These are phyloP conservation scores for Sitta europaea DNA, from an alignment of 2,113 vertebrate genomes.

Conservation along the genomic window DNA sequence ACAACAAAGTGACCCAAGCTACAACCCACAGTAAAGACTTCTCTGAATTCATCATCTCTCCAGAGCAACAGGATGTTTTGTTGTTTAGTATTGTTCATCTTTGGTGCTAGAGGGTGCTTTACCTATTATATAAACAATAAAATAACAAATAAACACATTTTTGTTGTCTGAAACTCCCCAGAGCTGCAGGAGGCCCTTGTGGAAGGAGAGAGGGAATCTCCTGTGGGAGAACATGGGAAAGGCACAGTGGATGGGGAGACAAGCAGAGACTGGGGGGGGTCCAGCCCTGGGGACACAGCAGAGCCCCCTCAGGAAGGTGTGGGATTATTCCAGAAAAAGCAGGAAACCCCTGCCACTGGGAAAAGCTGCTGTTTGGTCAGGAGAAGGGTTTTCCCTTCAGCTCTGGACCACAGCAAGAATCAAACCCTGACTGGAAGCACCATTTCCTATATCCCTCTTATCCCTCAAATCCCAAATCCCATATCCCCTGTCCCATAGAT, in stretches of 20 bases:
- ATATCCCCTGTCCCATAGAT: no score
- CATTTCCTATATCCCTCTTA: neutral
- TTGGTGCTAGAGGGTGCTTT: no score
- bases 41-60: no score
- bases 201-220: neutral
- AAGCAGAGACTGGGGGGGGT: neutral
- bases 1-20: no score
- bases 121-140: no score
- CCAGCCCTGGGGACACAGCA: neutral
- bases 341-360: neutral
- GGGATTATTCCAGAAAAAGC: neutral
- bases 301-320: neutral
- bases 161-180: no score
- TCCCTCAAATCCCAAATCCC: neutral
- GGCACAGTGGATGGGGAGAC: neutral
- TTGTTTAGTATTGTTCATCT: no score
- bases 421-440: neutral
- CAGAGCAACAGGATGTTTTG: no score
- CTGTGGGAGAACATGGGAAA: neutral
- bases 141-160: no score
- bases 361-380: neutral
- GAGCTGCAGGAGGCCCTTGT: neutral
- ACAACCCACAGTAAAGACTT: no score
- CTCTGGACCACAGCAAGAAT: neutral
- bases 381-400: neutral